Base-by-base conservation (phyloP, 2,797 vertebrate genomes). In the Menidia menidia region DNA sequence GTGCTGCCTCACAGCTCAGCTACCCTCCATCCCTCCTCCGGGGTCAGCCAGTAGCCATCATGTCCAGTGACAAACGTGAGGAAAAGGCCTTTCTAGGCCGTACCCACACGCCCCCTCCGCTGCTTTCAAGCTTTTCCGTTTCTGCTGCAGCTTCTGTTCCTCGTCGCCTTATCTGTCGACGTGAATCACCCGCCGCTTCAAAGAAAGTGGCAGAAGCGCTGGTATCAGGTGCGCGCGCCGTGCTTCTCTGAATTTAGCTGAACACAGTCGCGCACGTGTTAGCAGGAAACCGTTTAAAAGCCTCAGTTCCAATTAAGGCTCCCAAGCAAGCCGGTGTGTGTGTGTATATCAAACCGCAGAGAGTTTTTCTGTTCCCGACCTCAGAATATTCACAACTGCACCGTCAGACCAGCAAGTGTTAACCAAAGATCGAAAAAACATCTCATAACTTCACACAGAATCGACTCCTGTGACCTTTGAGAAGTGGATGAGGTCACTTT, bases 131-230 rank as follows among this genome's bases (percentile, higher is more conserved):
- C 60, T 52, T 66, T n/a, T 43, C 19, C 53, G 0, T 68, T 76
- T 55, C 67, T 52, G 33, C 64, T 45, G 53, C 50, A 62, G 60
- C 35, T 10, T 70, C 75, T 81, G 64, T 73, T 73, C 59, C 58
- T 59, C 14, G 30, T 50, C 61, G 12, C 60, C 58, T 65, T 54
- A 59, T 64, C 73, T 88, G 90, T 91, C 89, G 78, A 61, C 59
- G 39, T 63, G 60, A 83, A 90, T 91, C 78, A 84, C 70, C 64
- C 2, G 45, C 71, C 16, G 18, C 3, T 56, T 85, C 77, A 84
- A 30, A 76, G 45, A 79, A 56, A 64, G 75, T 67, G 78, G 87
- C 82, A 79, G 68, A 88, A 88, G 87, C 60, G 75, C 47, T 74
- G 54, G 70, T 85, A 88, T 86, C 87, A 90, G 84, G 78, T 72